Evolutionary conservation across 1,140 invertebrate genomes (phyloP).

Genomic region (Lutraria rhynchaena): DNA sequence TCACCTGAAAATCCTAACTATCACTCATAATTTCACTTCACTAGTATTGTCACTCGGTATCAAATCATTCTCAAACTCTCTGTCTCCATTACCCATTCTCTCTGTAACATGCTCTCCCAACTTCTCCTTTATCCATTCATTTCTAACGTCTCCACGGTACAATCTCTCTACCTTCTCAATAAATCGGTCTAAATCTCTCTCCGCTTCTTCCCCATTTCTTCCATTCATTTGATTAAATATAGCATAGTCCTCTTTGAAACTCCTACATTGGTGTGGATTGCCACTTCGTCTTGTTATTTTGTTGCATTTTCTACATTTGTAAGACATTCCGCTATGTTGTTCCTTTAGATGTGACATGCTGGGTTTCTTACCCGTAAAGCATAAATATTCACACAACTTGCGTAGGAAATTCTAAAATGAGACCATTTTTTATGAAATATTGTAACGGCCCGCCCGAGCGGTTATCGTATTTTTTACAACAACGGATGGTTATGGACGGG

Average conservation of each 20-base stretch:
- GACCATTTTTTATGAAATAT: no score
- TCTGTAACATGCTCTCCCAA: background rate
- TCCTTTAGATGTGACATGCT: background rate
- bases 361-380: background rate
- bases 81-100: background rate
- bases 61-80: no score
- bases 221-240: no score
- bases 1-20: no score
- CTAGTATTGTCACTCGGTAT: no score
- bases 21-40: no score
- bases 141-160: background rate
- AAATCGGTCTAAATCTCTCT: slow-evolving; percentile 20
- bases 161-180: background rate
- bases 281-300: background rate
- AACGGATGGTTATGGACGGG: no score
- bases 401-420: no score
- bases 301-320: slow-evolving; percentile 7
- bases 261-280: no score
- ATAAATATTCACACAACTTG: slow-evolving; percentile 1
- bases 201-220: slow-evolving; percentile 2
- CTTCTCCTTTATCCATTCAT: background rate
- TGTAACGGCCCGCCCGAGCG: no score
- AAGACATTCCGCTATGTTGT: slow-evolving; percentile 10
- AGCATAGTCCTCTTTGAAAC: background rate
- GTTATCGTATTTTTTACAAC: no score